phyloP scores from a whole-genome alignment of 2,113 vertebrate species.

The Equus quagga region DNA sequence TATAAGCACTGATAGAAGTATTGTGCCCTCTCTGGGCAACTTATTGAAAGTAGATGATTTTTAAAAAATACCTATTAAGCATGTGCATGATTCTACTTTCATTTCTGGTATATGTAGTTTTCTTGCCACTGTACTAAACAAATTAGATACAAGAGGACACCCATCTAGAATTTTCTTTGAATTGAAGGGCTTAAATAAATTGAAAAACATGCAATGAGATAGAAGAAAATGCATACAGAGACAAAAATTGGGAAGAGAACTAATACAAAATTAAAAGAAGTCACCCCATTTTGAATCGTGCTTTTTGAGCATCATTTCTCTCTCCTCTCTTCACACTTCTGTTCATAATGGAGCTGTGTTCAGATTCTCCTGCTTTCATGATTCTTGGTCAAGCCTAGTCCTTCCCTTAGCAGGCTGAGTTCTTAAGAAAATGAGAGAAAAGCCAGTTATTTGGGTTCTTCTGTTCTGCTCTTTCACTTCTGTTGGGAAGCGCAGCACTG shows the following conservation, averaged over 20 bases:
- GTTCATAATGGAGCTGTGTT: not conserved
- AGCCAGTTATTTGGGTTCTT: not conserved
- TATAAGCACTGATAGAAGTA: not conserved
- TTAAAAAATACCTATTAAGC: not conserved
- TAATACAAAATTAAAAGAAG: conserved; percentile 13
- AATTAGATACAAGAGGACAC: not conserved
- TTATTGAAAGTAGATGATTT: not conserved
- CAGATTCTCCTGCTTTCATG: not conserved
- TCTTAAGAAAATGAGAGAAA: not conserved
- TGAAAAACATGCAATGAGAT: not conserved
- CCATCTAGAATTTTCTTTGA: not conserved
- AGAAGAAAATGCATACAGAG: not conserved
- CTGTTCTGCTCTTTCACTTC: not conserved
- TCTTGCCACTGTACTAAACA: not conserved
- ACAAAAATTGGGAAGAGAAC: not conserved
- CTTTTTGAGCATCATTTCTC: not conserved
- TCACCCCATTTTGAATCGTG: not conserved
- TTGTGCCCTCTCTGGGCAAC: not conserved
- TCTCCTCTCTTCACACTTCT: not conserved
- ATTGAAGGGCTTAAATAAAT: not conserved
- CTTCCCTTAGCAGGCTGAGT: not conserved
- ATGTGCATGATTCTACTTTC: not conserved
- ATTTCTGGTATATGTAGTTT: not conserved
- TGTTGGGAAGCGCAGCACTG: fast-evolving
- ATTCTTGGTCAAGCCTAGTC: not conserved